Percentiles rank a stretch among this genome's conserved stretches.
Evolutionary conservation across 1,140 invertebrate species (phyloP).

Genomic region (Choristoneura fumiferana): DNA sequence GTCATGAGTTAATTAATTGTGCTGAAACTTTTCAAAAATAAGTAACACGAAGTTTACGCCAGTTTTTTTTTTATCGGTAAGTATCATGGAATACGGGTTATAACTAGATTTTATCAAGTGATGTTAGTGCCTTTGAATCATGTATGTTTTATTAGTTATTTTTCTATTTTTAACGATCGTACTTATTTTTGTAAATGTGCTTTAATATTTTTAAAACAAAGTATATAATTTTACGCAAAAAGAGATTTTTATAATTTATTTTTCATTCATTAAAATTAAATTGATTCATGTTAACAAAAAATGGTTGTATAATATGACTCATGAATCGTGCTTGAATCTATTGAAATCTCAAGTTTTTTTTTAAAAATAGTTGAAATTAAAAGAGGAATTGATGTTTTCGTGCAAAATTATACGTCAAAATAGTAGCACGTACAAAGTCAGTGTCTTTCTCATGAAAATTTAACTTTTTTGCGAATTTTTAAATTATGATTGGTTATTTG

Average conservation of each 20-base stretch:
- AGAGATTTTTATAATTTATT: background rate
- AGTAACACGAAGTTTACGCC: too few species aligned
- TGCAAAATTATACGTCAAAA: too few species aligned
- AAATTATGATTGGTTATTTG: too few species aligned
- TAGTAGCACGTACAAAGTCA: too few species aligned
- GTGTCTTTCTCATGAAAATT: too few species aligned
- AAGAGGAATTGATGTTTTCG: too few species aligned
- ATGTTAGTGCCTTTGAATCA: slow-evolving; percentile 12
- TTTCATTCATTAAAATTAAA: background rate
- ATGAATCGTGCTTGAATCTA: background rate
- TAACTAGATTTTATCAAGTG: background rate
- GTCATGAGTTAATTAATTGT: too few species aligned
- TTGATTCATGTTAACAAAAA: background rate
- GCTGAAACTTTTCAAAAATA: too few species aligned
- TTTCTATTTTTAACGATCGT: background rate
- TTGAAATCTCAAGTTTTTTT: too few species aligned
- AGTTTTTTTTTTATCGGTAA: background rate
- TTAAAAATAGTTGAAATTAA: too few species aligned
- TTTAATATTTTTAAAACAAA: background rate
- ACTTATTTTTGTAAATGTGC: background rate
- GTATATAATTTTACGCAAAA: background rate
- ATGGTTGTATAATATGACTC: background rate
- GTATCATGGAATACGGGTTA: background rate
- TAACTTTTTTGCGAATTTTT: too few species aligned
- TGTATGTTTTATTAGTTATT: slow-evolving; percentile 1